Evolutionary conservation across 2,113 vertebrate species (phyloP).

Genomic region (Ophiodon elongatus): DNA sequence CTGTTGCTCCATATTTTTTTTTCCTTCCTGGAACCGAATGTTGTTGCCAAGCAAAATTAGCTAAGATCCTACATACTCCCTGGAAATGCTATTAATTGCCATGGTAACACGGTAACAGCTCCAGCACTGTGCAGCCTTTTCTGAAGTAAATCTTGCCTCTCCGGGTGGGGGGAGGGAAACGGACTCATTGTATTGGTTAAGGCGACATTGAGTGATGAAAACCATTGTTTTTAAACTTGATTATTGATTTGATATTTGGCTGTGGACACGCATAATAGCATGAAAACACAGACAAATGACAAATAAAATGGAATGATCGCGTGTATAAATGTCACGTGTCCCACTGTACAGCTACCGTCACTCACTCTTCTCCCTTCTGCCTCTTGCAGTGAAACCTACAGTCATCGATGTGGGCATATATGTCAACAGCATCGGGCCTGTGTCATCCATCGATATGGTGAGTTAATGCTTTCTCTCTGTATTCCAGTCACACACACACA

Average conservation of each 20-base stretch:
- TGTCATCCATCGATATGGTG: constrained; percentile 97
- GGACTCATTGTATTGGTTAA: constrained; percentile 17
- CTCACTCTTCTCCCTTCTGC: constrained; percentile 48
- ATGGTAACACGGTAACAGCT: constrained; percentile 59
- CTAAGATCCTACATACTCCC: constrained; percentile 25
- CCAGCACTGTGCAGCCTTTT: constrained; percentile 21
- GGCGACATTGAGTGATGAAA: constrained; percentile 34
- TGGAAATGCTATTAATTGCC: constrained; percentile 66
- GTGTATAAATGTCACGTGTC: constrained; percentile 6
- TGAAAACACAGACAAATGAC: constrained; percentile 24
- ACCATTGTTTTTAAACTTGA: constrained; percentile 30
- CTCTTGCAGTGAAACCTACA: constrained; percentile 91
- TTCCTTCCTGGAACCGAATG: constrained; percentile 11
- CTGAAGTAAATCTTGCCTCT: constrained; percentile 24
- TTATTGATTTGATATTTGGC: constrained; percentile 6
- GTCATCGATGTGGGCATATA: constrained; percentile 94
- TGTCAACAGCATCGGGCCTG: constrained; percentile 95
- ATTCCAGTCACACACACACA: background rate
- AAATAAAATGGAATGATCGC: background rate
- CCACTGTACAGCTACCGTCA: constrained; percentile 25
- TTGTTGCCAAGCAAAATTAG: constrained; percentile 52
- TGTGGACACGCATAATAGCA: background rate
- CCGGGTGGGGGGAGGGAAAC: background rate
- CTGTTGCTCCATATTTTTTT: background rate
- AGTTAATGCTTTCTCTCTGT: constrained; percentile 71